Percentiles rank a stretch among this genome's conserved stretches.
These are phyloP conservation scores for Octopus bimaculoides DNA, from an alignment of 1,140 invertebrate genomes.

Conservation along the genomic window DNA sequence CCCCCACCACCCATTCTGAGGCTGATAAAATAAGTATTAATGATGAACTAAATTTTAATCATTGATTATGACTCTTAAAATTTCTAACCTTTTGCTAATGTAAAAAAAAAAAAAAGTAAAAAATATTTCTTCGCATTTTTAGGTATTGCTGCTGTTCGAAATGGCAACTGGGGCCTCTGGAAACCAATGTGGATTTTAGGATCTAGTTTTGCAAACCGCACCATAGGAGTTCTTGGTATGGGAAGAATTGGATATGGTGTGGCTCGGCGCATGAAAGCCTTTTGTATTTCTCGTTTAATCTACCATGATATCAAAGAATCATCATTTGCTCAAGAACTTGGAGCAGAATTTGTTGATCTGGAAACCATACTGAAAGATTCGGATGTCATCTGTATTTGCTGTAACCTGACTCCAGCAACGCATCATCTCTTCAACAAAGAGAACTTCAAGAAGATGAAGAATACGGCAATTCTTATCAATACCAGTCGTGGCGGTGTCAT, in stretches of 20 bases:
- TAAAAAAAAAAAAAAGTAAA: too few relatives aligned
- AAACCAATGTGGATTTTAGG: slow-evolving; percentile 86
- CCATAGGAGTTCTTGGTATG: slow-evolving; percentile 81
- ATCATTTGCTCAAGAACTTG: slow-evolving; percentile 62
- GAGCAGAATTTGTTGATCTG: slow-evolving; percentile 66
- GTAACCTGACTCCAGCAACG: slow-evolving; percentile 27
- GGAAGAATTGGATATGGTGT: slow-evolving; percentile 69
- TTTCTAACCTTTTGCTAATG: too few relatives aligned
- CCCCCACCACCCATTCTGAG: too few relatives aligned
- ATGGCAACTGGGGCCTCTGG: slow-evolving; percentile 63
- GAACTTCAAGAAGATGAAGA: slow-evolving; percentile 50
- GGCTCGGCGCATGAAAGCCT: slow-evolving; percentile 66
- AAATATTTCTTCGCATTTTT: slow-evolving; percentile 16
- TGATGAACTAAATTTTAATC: too few relatives aligned
- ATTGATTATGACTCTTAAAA: too few relatives aligned
- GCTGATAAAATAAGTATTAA: too few relatives aligned
- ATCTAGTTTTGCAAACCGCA: slow-evolving; percentile 70
- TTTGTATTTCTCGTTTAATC: slow-evolving; percentile 67
- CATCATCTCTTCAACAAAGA: slow-evolving; percentile 38
- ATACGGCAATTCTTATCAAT: slow-evolving; percentile 57
- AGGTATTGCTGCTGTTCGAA: slow-evolving; percentile 31
- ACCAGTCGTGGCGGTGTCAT: slow-evolving; percentile 52
- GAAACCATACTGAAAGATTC: slow-evolving; percentile 43
- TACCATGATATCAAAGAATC: slow-evolving; percentile 68
- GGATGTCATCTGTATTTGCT: slow-evolving; percentile 51